These are phyloP conservation scores for Chironomus riparius DNA, from an alignment of 2,888 invertebrate species.

Conservation along the genomic window DNA sequence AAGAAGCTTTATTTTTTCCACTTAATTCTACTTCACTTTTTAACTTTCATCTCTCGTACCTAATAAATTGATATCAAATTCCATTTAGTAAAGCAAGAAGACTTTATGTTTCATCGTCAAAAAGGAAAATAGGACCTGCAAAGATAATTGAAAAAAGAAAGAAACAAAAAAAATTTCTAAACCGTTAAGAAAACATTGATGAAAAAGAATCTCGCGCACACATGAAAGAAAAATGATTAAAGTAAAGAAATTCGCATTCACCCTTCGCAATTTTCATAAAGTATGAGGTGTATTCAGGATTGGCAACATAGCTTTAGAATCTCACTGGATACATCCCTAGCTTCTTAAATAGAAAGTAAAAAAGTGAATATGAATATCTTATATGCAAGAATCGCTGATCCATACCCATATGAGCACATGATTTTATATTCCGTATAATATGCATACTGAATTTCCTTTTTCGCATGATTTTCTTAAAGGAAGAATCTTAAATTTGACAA, in stretches of 20 bases:
- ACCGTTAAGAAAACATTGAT: background rate
- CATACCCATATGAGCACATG: background rate
- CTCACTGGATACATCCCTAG: too few relatives aligned
- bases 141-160: background rate
- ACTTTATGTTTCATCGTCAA: background rate
- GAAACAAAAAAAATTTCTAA: background rate
- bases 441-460: background rate
- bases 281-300: too few relatives aligned
- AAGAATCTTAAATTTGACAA: background rate
- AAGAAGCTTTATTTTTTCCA: too few relatives aligned
- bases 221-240: background rate
- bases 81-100: background rate
- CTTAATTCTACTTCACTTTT: too few relatives aligned
- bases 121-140: background rate
- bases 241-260: background rate
- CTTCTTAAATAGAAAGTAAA: too few relatives aligned
- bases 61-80: background rate
- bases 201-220: background rate
- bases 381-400: background rate
- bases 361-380: background rate
- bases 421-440: slow-evolving; percentile 13
- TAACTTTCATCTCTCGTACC: too few relatives aligned
- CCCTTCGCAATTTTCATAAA: too few relatives aligned
- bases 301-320: too few relatives aligned
- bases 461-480: background rate